phyloP scores from a whole-genome alignment of 2,113 vertebrate species.

The Fulica atra region DNA sequence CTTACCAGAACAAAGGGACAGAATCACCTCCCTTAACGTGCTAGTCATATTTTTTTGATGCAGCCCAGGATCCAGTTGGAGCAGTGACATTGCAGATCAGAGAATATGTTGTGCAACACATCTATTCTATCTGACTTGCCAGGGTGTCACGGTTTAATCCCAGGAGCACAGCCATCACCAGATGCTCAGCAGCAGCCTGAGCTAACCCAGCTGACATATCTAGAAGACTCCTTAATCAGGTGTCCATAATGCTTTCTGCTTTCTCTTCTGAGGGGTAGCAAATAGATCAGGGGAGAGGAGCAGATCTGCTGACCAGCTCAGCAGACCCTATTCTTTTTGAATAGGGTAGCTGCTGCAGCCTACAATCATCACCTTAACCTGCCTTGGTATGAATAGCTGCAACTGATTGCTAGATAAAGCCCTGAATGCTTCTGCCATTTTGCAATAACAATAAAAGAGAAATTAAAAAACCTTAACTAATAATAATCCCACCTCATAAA shows the following conservation, averaged over 20 bases:
- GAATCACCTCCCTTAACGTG: no score
- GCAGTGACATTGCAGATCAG: not conserved
- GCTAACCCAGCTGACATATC: not conserved
- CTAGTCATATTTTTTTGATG: no score
- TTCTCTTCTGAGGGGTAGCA: not conserved
- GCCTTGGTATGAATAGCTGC: not conserved
- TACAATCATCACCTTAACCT: not conserved
- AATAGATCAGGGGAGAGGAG: not conserved
- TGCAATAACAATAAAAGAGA: not conserved
- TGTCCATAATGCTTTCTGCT: not conserved
- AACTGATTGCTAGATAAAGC: not conserved
- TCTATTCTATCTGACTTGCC: not conserved
- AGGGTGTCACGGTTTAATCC: no score
- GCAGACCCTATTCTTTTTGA: not conserved
- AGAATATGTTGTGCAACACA: not conserved
- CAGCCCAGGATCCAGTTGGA: no score
- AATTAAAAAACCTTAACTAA: not conserved
- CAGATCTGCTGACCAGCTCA: not conserved
- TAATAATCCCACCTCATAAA: not conserved
- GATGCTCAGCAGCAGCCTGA: no score
- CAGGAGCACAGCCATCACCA: no score
- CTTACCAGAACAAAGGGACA: no score
- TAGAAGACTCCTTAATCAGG: not conserved
- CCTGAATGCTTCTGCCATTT: not conserved
- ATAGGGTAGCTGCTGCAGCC: not conserved